These are phyloP conservation scores for Drosophila kuntzei DNA, from an alignment of 2,888 invertebrate genomes.

Conservation along the genomic window DNA sequence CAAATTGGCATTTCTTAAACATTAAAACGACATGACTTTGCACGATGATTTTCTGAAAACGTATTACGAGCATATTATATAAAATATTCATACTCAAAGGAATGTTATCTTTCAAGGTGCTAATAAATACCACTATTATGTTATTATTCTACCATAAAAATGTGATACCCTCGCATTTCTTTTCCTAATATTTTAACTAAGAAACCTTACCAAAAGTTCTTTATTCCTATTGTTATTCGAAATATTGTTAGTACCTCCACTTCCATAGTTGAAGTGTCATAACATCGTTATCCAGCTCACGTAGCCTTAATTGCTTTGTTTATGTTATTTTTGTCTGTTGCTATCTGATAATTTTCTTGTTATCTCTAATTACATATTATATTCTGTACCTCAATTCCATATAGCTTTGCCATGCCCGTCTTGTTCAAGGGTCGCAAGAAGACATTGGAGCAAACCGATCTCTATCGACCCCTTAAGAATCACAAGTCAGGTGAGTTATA, in stretches of 20 bases:
- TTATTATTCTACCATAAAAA: background rate
- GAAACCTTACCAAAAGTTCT: background rate
- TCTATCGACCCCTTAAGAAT: conserved; percentile 89
- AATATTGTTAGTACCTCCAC: background rate
- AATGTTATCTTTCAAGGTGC: conserved; percentile 31
- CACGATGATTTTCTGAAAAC: conserved; percentile 3
- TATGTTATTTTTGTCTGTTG: conserved; percentile 5
- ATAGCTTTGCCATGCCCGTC: conserved; percentile 91
- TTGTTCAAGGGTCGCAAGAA: conserved; percentile 91
- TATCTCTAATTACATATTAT: conserved; percentile 6
- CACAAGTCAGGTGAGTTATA: conserved; percentile 88
- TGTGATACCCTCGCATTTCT: background rate
- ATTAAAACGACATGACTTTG: conserved; percentile 25
- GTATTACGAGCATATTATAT: background rate
- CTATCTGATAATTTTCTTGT: conserved; percentile 4
- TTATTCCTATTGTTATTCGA: background rate
- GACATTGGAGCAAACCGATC: conserved; percentile 90
- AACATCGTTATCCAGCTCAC: conserved; percentile 10
- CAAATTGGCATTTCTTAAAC: conserved; percentile 16
- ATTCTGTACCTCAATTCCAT: conserved; percentile 3
- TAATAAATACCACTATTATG: conserved; percentile 7
- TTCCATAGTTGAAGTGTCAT: background rate
- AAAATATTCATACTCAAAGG: background rate
- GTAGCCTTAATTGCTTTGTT: conserved; percentile 14
- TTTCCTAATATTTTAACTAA: background rate